Evolutionary conservation across 2,888 invertebrate species (phyloP), one percentile per base, ranked within the genome.

Genomic region (Agrochola litura): DNA sequence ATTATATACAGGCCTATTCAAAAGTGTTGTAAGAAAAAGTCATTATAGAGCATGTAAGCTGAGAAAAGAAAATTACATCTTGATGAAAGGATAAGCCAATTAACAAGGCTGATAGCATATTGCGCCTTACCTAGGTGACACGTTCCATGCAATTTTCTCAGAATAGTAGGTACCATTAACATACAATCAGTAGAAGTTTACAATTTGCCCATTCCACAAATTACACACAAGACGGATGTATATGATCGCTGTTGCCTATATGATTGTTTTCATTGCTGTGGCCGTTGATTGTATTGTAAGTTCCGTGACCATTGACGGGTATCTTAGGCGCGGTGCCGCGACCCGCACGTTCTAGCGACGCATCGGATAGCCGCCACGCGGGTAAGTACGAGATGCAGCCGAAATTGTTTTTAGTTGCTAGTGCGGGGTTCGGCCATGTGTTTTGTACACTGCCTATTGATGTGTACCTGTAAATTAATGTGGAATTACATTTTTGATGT

Each of bases 361-460:
- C 97, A 86, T 98, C 97, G 19, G 97, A 83, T 12, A 98, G 96
- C 76, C 85, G 85, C 97, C 98, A 98, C 1, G 99, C 99, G 0
- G 99, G 98, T 58, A 97, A 95, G 94, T 98, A 98, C 46, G 93
- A 88, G 77, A 93, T 93, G 79, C 90, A 92, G 58, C 95, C 97
- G 89, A 92, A 93, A 46, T 82, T 89, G 89, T 97, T 97, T 25
- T 93, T 92, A 84, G 94, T 96, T 60, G 96, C 95, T 77, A 99
- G 95, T 58, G 97, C 96, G 0, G 98, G 98, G 96, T 99, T 99
- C 1, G 97, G 98, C 81, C 97, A 93, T 0, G 99, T 99, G 93
- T 99, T 99, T 61, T 97, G 96, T 79, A 97, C 97, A 92, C 98
- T 98, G 70, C 99, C 99, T 88, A 99, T 97, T 49, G 99, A 99